A percentile compares a stretch with the other conserved stretches of the same genome.
phyloP scores from a whole-genome alignment of 2,797 vertebrate genomes.

The Spinibarbus caldwelli region DNA sequence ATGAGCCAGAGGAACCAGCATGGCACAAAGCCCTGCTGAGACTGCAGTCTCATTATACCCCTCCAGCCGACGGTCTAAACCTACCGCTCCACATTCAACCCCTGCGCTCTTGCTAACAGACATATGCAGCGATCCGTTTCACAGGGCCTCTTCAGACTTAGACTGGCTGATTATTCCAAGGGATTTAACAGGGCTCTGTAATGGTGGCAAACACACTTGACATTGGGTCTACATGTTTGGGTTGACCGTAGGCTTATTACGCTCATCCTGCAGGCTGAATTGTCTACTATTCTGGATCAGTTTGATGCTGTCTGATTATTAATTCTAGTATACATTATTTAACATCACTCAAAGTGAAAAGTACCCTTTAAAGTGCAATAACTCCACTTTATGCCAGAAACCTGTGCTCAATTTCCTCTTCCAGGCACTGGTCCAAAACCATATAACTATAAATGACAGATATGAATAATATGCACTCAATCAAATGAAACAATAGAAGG shows the following conservation, averaged over 20 bases:
- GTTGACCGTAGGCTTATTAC: conserved; percentile 3
- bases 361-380: conserved; percentile 6
- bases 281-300: conserved; percentile 1
- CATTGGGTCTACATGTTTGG: conserved; percentile 14
- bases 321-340: conserved; percentile 5
- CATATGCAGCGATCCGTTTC: conserved; percentile 52
- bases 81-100: conserved; percentile 6
- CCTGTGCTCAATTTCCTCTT: conserved; percentile 16
- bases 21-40: conserved; percentile 44
- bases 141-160: conserved; percentile 38
- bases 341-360: conserved; percentile 6
- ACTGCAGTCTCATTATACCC: conserved; percentile 47
- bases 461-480: conserved; percentile 52
- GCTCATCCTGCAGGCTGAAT: not conserved
- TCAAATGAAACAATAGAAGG: conserved; percentile 51
- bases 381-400: conserved; percentile 5
- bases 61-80: conserved; percentile 34
- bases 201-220: conserved; percentile 34
- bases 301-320: conserved; percentile 15
- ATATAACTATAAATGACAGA: conserved; percentile 51
- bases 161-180: conserved; percentile 34
- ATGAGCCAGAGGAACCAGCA: conserved; percentile 38
- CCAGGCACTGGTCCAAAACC: conserved; percentile 17
- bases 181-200: conserved; percentile 21
- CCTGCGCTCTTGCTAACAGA: conserved; percentile 34